phyloP scores from a whole-genome alignment of 2,888 invertebrate species.

The Trichopoda pennipes region DNA sequence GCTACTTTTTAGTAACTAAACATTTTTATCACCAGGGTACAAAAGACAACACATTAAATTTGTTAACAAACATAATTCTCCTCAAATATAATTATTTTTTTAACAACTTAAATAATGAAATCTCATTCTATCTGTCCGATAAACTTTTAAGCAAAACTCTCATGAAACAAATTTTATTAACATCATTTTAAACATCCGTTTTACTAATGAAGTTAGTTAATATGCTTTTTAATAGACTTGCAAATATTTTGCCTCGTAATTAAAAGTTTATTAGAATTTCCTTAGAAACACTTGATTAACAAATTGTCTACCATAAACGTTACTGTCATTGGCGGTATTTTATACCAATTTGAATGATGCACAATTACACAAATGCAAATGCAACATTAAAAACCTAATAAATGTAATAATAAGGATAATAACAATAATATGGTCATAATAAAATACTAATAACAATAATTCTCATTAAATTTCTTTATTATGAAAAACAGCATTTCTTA shows the following conservation, averaged over 20 bases:
- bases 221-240: not conserved
- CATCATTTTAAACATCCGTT: no score
- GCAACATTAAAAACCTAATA: slow-evolving; percentile 25
- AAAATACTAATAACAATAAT: slow-evolving; percentile 65
- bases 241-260: not conserved
- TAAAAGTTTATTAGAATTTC: not conserved
- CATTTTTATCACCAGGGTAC: no score
- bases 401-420: slow-evolving; percentile 28
- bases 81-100: no score
- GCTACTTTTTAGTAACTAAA: no score
- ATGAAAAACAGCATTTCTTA: slow-evolving; percentile 59
- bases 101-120: no score
- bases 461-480: slow-evolving; percentile 70
- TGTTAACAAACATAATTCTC: no score
- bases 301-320: not conserved
- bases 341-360: not conserved
- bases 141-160: no score
- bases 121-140: no score
- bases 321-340: not conserved
- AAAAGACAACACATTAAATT: no score
- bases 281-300: not conserved
- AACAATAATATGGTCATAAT: slow-evolving; percentile 45
- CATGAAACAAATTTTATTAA: no score
- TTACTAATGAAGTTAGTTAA: no score
- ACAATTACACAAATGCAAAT: not conserved